phyloP scores from a whole-genome alignment of 2,113 vertebrate genomes.

The Melanerpes aurifrons region DNA sequence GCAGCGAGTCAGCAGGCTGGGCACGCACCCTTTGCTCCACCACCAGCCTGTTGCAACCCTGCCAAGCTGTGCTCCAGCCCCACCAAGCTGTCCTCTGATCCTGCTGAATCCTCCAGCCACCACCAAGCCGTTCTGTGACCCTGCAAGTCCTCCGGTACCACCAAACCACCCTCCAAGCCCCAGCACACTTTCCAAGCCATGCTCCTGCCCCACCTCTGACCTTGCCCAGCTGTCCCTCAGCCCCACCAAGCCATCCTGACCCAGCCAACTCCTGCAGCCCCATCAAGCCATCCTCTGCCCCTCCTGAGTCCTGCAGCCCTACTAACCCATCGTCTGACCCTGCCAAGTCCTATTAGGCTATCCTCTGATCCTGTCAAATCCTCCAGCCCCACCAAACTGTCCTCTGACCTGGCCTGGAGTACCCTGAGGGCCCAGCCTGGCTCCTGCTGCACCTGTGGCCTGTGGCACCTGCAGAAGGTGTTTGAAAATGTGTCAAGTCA shows the following conservation, averaged over 20 bases:
- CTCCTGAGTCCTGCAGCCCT: background rate
- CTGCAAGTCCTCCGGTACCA: background rate
- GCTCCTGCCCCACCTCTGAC: too few relatives aligned
- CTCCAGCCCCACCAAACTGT: background rate
- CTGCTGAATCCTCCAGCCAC: background rate
- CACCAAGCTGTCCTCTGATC: background rate
- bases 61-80: background rate
- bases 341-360: too few relatives aligned
- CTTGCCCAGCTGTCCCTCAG: background rate
- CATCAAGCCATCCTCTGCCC: background rate
- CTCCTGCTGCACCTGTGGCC: rapidly evolving
- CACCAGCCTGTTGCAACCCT: background rate
- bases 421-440: background rate
- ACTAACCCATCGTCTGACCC: background rate
- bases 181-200: too few relatives aligned
- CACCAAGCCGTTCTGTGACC: too few relatives aligned
- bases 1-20: background rate
- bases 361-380: too few relatives aligned
- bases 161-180: background rate
- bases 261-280: background rate
- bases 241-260: background rate
- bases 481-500: too few relatives aligned
- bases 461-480: background rate
- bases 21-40: background rate
- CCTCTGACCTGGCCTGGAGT: background rate